These are phyloP conservation scores for Acleris laterana DNA, from an alignment of 2,888 invertebrate species.

Conservation along the genomic window DNA sequence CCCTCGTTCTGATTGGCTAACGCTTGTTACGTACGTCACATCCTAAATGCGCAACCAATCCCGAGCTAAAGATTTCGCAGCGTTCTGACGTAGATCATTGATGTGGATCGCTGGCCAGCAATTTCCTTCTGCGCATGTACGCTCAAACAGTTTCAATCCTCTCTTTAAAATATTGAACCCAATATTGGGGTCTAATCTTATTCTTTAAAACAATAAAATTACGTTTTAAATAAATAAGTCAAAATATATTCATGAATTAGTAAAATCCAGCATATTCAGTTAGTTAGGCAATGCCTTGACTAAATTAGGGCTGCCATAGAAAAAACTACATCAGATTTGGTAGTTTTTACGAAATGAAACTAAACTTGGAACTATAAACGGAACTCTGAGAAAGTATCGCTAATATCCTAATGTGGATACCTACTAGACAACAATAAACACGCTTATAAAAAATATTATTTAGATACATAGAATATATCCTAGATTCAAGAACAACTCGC, in stretches of 20 bases:
- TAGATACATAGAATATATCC: too few relatives aligned
- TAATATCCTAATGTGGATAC: too few relatives aligned
- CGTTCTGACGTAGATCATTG: slow-evolving; percentile 82
- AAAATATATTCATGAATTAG: not conserved
- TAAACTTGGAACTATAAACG: too few relatives aligned
- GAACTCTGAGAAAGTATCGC: too few relatives aligned
- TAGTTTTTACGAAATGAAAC: not conserved
- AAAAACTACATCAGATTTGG: slow-evolving; percentile 3
- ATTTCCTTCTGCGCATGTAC: slow-evolving; percentile 72
- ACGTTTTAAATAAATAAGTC: not conserved
- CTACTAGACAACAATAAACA: too few relatives aligned
- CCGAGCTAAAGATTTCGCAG: slow-evolving; percentile 71
- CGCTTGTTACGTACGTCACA: slow-evolving; percentile 71
- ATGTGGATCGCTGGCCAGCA: slow-evolving; percentile 83
- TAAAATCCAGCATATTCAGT: not conserved
- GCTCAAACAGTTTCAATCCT: slow-evolving; percentile 53
- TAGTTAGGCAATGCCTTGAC: not conserved
- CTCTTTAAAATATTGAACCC: slow-evolving; percentile 39
- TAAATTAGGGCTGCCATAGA: slow-evolving; percentile 3
- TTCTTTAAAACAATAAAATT: not conserved
- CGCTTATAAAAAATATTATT: too few relatives aligned
- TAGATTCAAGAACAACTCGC: too few relatives aligned
- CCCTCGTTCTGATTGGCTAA: slow-evolving; percentile 83
- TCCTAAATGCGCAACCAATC: slow-evolving; percentile 83
- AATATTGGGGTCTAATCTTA: not conserved